Base-by-base conservation (phyloP, 2,888 invertebrate genomes). In the Noctua fimbriata region DNA sequence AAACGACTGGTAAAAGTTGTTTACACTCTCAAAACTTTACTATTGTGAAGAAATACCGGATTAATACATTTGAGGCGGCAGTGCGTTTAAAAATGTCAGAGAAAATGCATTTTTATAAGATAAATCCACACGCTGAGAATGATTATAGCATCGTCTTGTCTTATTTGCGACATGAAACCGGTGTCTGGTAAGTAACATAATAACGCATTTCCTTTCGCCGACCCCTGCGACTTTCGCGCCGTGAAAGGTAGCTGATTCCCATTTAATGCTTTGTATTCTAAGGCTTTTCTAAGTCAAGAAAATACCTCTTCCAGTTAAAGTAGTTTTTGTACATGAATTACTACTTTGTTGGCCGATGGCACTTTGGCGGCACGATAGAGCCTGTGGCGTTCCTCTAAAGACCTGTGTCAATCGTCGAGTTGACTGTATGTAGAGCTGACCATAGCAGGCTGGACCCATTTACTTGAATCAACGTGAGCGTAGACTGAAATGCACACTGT, bases 1-100 rank as follows among this genome's bases (percentile, higher is more conserved):
- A 69, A 49, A 28, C n/a, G 49, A 83, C 60, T 72, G 60, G 80
- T 69, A 79, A 79, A 82, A 83, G 74, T 83, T 75, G 84, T 79
- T 80, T 65, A 28, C 24, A 75, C 55, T 55, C 32, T 49, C 49
- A 41, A 79, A 75, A 65, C 67, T 65, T 69, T 28, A 1, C 49
- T 52, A 69, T n/a, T 65, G 66, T 66, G 58, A 49, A 60, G 52
- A 55, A 83, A 79, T 69, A 69, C 55, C 36, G 52, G 69, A 78
- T 73, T 32, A 24, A 55, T 58, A 63, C n/a, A 58, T 44, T 55
- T 21, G 2, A 67, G 44, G 49, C 21, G 49, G 21, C 18, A 52
- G 32, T 67, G 58, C 44, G 81, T 41, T 67, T 24, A 28, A 73
- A 73, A 52, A 79, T 47, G 24, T 47, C 16, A 24, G 10, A 32